Evolutionary conservation across 2,797 vertebrate genomes (phyloP), one percentile per base, ranked within the genome.

Genomic region (Nothura maculosa): DNA sequence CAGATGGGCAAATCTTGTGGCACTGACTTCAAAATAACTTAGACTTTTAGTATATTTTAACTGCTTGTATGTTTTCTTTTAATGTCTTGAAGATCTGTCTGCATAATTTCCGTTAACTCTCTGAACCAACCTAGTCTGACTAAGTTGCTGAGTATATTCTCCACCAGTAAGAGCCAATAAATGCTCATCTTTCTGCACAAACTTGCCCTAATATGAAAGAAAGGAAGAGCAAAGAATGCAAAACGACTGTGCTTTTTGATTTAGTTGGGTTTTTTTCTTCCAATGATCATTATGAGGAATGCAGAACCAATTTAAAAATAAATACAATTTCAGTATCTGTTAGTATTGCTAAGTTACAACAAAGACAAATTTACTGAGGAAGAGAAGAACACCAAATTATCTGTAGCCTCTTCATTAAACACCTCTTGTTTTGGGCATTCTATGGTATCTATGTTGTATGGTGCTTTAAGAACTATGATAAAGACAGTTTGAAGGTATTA

Each of bases 1-100:
- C 58, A 84, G 50, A 85, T 85, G 89, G 47, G 40, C 16, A 85
- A 95, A 34, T 43, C 88, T 86, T 76, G 45, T 73, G 52, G 48
- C 74, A 84, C 8, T 73, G 52, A 74, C 48, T 92, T 94, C 25
- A 83, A 94, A 95, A 83, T 80, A 69, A 54, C 62, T 87, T 74
- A 2, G 1, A 1, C 7, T 81, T 89, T 85, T 54, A 89, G 85
- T 47, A 27, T 57, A 77, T 82, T 84, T 92, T 54, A 84, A 19
- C 18, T 47, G 22, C 6, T 67, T 77, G 8, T 70, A 10, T 69
- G 7, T 54, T 78, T 83, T 89, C 34, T 91, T 77, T 60, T 63
- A 67, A 42, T 27, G 2, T 77, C 57, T 67, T 66, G 40, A 36
- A 76, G 40, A 67, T 63, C 52, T 74, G 63, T 34, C 34, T 73